These are phyloP conservation scores for Nyctibius bracteatus DNA, from an alignment of 2,113 vertebrate genomes.

Conservation along the genomic window DNA sequence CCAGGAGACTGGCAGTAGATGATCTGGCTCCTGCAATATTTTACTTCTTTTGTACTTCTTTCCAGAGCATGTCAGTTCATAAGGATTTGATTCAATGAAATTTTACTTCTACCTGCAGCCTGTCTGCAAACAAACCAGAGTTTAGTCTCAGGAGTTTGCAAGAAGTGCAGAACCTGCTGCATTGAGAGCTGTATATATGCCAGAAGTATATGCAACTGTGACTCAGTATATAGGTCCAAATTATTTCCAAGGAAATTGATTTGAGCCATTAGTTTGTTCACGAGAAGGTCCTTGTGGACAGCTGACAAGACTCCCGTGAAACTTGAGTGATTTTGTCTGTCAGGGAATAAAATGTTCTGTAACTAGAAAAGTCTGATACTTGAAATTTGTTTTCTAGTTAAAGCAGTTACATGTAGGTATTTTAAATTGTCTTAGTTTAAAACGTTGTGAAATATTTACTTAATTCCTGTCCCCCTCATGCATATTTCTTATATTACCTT, in stretches of 20 bases:
- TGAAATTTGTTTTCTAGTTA: background rate
- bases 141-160: background rate
- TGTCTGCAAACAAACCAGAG: background rate
- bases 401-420: background rate
- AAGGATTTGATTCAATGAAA: background rate
- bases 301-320: background rate
- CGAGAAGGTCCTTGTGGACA: background rate
- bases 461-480: background rate
- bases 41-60: background rate
- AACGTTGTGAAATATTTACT: background rate
- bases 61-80: background rate
- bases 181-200: background rate
- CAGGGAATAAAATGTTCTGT: background rate
- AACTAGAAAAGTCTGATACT: background rate
- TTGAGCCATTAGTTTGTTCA: background rate
- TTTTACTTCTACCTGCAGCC: background rate
- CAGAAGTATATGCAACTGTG: background rate
- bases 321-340: background rate
- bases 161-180: background rate
- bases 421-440: background rate
- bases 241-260: background rate
- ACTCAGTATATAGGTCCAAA: background rate
- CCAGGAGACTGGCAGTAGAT: background rate
- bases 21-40: background rate
- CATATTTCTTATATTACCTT: background rate